Evolutionary conservation across 1,140 invertebrate genomes (phyloP), one percentile per base, ranked within the genome.

Genomic region (Drosophila yakuba): DNA sequence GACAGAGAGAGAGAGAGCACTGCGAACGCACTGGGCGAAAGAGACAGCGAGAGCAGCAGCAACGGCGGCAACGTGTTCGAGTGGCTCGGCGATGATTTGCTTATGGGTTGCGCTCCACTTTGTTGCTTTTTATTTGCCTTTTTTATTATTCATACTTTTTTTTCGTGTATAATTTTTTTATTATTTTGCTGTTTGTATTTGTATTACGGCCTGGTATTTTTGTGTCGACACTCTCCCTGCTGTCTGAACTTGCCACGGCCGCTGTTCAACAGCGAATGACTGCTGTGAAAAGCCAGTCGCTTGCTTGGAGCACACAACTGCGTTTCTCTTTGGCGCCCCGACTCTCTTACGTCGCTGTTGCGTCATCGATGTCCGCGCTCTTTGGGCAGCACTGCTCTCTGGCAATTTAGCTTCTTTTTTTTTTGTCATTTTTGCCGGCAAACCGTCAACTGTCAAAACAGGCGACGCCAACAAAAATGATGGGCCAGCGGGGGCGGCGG

Each of bases 391-490:
- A 8, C 4, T 10, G 43, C 52, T 44, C 62, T 59, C 43, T 28
- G 41, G 43, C 28, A 32, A 8, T 32, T 32, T 8, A 6, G n/a
- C 5, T 17, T 17, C 5, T 61, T 5, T 15, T 10, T 10, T 20
- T 38, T 38, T 14, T 20, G 17, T 32, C 32, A 69, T 67, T 68
- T 88, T 88, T 80, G 83, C 83, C 83, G 83, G 83, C 84, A 80
- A 88, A 83, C 61, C 80, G 83, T 89, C 84, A 83, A 80, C 72
- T 80, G 79, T 83, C 67, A 82, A 78, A 88, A 63, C 76, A 76
- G 69, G 58, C 74, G 81, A 82, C 78, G 74, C 74, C 55, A 67
- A 76, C 63, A 59, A 25, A 48, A 55, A 48, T 63, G 43, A 39
- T 50, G 48, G 41, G 55, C 20, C 51, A 15, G 28, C 2, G 36